Evolutionary conservation across 2,797 vertebrate species (phyloP), one percentile per base, ranked within the genome.

Genomic region (Intellagama lesueurii): DNA sequence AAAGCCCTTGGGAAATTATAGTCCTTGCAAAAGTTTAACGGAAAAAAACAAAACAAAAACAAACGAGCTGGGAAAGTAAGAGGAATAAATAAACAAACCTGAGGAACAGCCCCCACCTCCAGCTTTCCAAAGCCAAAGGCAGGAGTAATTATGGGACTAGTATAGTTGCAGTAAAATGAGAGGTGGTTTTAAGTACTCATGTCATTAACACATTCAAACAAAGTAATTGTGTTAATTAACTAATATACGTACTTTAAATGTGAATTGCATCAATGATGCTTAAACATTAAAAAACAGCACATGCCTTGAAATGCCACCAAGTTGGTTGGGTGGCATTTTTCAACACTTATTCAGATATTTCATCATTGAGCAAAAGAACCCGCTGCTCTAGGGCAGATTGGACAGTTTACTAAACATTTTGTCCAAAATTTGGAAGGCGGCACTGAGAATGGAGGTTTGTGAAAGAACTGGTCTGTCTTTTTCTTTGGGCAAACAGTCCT

Each of bases 191-290:
- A 92, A 93, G 69, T 88, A 40, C 1, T 49, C 44, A 78, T 88
- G 70, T 44, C 93, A 93, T 92, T 94, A 92, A 92, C 92, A 93
- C 76, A 92, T 83, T 93, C 86, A 91, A 93, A 92, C 87, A 92
- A 68, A 40, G 26, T 88, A 92, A 91, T 90, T 93, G 88, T 87
- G 47, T 91, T 93, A 66, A 84, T 94, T 94, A 92, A 70, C 35
- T 80, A 84, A 82, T 73, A 49, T 87, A 83, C 90, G 68, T 90
- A 64, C 89, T 85, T 60, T 85, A 87, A 26, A 77, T 64, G 72
- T 96, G 91, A 93, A 92, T 93, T 91, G 89, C 32, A 68, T 85
- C 44, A 77, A 85, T 93, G 88, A 93, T 75, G 91, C 90, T 84
- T 32, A 80, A 64, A 89, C 83, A 91, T 86, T 78, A 88, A 91